Evolutionary conservation across 2,113 vertebrate species (phyloP).

Genomic region (Chloropsis cyanopogon): DNA sequence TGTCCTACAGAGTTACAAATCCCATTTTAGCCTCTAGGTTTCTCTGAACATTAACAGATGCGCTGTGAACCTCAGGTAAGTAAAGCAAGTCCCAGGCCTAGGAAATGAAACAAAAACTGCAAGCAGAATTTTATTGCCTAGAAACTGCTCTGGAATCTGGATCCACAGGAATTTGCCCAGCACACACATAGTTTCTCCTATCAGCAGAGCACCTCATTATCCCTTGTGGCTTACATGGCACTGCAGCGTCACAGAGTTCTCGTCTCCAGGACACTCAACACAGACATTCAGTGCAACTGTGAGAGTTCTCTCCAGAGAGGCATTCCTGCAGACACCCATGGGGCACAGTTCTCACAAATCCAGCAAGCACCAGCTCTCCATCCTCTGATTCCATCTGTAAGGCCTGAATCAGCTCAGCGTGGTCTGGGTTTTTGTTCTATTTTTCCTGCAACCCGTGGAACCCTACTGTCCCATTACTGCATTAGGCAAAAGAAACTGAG

Average conservation of each 20-base stretch:
- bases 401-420: not conserved
- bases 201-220: not conserved
- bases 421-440: not conserved
- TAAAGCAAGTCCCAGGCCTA: not conserved
- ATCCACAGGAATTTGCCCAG: not conserved
- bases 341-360: not conserved
- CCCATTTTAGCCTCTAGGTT: not conserved
- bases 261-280: not conserved
- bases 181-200: not conserved
- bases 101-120: not conserved
- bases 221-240: not conserved
- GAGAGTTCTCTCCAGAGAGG: not conserved
- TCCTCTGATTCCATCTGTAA: not conserved
- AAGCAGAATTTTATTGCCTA: constrained; percentile 1
- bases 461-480: not conserved
- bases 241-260: not conserved
- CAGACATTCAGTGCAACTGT: not conserved
- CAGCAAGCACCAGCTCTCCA: not conserved
- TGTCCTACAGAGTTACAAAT: not conserved
- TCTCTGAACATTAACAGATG: not conserved
- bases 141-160: not conserved
- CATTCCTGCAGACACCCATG: not conserved
- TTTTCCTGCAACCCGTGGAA: not conserved
- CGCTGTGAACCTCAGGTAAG: not conserved
- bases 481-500: not conserved